Evolutionary conservation across 2,888 invertebrate genomes (phyloP), one percentile per base, ranked within the genome.

Genomic region (Charanyca ferruginea): DNA sequence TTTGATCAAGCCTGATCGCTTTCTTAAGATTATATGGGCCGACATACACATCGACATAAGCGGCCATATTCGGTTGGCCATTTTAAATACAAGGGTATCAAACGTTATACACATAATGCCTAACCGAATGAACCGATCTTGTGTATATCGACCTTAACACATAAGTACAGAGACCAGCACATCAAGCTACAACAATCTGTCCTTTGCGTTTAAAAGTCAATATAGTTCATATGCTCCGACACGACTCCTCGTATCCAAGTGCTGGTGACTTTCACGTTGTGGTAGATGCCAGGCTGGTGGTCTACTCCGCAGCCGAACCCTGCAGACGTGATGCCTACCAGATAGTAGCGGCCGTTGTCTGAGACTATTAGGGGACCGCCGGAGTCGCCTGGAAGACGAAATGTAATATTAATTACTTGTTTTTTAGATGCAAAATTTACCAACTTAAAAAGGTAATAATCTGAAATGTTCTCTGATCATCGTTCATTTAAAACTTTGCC

Each of bases 241-340:
- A 97, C 95, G 60, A 97, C 92, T 20, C 96, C 96, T 75, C 95
- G 94, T 65, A 97, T 97, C 97, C 97, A 98, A 71, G 95, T 94
- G 25, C 97, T 94, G 6, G 97, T 97, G 81, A 96, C 96, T 80
- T 97, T 96, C 2, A 98, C 97, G 87, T 97, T 97, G 90, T 98
- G 98, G 91, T 98, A 98, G 82, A 98, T 98, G 35, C 98, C 98
- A 0, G 98, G 98, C 90, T 98, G 98, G 85, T 97, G 97, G 85
- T 98, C 97, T 16, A 98, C 97, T 0, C 98, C 98, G 87, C 98
- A 98, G 52, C 98, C 98, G 88, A 98, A 98, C 7, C 98, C 98
- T 0, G 98, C 98, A 28, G 98, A 98, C 0, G 98, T 98, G 74
- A 98, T 98, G 16, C 98, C 98, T 6, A 97, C 97, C 13, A 98